Conservation (phyloP, 2,113 vertebrate genomes). For the Centropristis striata region DNA sequence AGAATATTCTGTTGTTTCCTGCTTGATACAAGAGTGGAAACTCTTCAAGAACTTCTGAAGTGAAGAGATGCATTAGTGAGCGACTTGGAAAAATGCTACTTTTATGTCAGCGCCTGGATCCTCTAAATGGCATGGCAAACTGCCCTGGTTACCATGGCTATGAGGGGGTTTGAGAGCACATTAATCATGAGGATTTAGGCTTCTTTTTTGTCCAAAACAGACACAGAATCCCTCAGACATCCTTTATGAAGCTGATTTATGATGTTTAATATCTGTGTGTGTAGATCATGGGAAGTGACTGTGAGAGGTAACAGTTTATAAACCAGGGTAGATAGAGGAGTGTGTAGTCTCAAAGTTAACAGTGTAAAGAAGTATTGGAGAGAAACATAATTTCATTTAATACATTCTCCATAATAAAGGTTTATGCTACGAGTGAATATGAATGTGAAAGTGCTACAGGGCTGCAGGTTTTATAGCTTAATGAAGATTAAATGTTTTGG, state of each 20-base stretch:
- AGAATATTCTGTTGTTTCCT: background rate
- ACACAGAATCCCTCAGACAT: slow-evolving; percentile 67
- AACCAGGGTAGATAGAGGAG: background rate
- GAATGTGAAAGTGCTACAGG: slow-evolving; percentile 17
- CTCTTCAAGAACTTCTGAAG: slow-evolving; percentile 11
- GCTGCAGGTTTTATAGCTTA: slow-evolving; percentile 56
- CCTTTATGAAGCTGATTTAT: slow-evolving; percentile 80
- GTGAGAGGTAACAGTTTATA: slow-evolving; percentile 43
- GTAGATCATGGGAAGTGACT: slow-evolving; percentile 61
- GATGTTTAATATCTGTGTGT: slow-evolving; percentile 67
- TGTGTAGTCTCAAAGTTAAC: background rate
- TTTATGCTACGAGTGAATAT: slow-evolving; percentile 31
- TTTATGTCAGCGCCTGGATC: slow-evolving; percentile 73
- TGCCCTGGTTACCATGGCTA: slow-evolving; percentile 83
- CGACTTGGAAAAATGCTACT: slow-evolving; percentile 69
- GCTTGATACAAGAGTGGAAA: background rate
- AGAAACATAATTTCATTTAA: background rate
- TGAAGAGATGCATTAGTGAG: slow-evolving; percentile 53
- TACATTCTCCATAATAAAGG: background rate
- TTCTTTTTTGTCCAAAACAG: slow-evolving; percentile 65
- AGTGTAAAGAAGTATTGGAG: background rate
- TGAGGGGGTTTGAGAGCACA: slow-evolving; percentile 78
- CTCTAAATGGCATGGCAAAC: slow-evolving; percentile 80
- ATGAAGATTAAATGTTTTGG: slow-evolving; percentile 71
- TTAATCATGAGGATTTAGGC: slow-evolving; percentile 83